Evolutionary conservation across 2,797 vertebrate genomes (phyloP).

Genomic region (Cyprinodon diabolis): DNA sequence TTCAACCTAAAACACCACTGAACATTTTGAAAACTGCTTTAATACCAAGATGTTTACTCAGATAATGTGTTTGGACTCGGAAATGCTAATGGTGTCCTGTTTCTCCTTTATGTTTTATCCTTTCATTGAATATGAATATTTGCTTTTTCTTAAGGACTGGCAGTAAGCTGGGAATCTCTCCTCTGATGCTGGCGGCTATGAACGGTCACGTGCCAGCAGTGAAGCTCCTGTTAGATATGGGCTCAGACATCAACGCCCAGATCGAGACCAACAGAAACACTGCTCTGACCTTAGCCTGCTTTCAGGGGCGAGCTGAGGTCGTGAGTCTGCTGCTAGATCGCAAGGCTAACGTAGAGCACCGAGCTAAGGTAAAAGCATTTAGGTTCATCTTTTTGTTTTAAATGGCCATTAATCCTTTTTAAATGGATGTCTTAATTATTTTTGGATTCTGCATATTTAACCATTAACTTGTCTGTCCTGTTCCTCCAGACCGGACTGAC

Average conservation of each 20-base stretch:
- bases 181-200: conserved; percentile 98
- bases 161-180: conserved; percentile 98
- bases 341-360: conserved; percentile 98
- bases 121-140: neutral
- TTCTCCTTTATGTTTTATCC: neutral
- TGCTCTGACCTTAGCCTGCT: conserved; percentile 96
- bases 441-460: too few species aligned
- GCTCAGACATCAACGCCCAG: conserved; percentile 98
- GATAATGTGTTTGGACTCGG: too few species aligned
- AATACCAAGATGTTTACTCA: too few species aligned
- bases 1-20: neutral
- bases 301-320: conserved; percentile 97
- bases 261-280: conserved; percentile 99
- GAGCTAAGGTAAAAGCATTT: conserved; percentile 87
- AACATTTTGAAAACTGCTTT: neutral
- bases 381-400: neutral
- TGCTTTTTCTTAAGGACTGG: conserved; percentile 85
- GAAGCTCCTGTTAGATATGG: conserved; percentile 97
- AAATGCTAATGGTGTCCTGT: neutral
- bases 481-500: conserved; percentile 92
- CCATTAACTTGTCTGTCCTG: conserved; percentile 5
- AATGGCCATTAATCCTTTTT: neutral
- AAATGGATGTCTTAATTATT: neutral
- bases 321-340: conserved; percentile 97
- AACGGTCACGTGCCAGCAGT: conserved; percentile 98